Base-by-base conservation (phyloP, 2,113 vertebrate genomes). In the Grantiella picta region DNA sequence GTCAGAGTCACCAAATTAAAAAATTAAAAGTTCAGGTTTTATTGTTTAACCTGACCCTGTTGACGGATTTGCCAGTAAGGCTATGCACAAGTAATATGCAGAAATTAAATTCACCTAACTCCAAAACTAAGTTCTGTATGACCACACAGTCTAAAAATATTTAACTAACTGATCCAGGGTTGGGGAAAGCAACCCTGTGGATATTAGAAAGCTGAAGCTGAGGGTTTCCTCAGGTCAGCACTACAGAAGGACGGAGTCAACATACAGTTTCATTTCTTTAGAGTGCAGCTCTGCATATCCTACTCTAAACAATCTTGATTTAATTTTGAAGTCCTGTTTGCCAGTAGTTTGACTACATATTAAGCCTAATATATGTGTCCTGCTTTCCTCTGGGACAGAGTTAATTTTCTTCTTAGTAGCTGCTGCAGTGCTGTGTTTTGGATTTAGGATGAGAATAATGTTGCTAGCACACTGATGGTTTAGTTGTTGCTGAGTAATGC, bases 241-340 rank as follows among this genome's bases (percentile, higher is more conserved):
- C 23, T 57, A 3, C 36, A 66, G 22, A n/a, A 59, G 49, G 31
- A 52, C 50, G 70, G 63, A 83, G 44, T 40, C 61, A 92, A 70
- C 40, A 38, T 10, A 40, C 3, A n/a, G 15, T 33, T 76, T 80
- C 29, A 70, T 35, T 73, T 82, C 45, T 78, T 79, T 73, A 59
- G 40, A 71, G 11, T 7, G 5, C 10, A 71, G 42, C 9, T 75
- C 76, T 29, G 24, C 50, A 52, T 56, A 27, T 73, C 61, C n/a
- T 89, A 85, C 82, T 65, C 50, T 86, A 82, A 85, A 65, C 38
- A 79, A 54, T 19, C 54, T 77, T 80, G 57, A 66, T 57, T 81
- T 35, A 22, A 68, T 91, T 82, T 68, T 65, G 25, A 78, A 73
- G 29, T 35, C 40, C 50, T 86, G 18, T 40, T 86, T 89, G 47